Evolutionary conservation across 2,888 invertebrate genomes (phyloP), one percentile per base, ranked within the genome.

Genomic region (Empis livida): DNA sequence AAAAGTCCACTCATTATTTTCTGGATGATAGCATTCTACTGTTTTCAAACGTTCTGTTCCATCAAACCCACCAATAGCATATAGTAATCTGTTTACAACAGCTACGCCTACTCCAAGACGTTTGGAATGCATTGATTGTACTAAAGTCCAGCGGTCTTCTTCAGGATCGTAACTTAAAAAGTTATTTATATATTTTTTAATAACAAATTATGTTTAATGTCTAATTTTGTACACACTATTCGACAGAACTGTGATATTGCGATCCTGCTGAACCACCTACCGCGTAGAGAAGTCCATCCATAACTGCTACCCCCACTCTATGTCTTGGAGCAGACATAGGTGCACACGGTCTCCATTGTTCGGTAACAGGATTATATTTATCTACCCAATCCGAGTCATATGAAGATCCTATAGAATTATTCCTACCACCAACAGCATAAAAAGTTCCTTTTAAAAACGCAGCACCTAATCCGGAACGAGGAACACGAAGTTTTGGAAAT

Each of bases 1-100:
- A 62, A 81, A 78, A 2, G 79, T 82, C 94, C 94, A 94, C 57
- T 82, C 79, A 64, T 93, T 82, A 64, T 87, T 86, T 71, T 94
- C 94, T 0, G 94, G 93, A 67, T 93, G 89, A 69, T 93, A 94
- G 68, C 91, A 89, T 71, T 94, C 94, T 1, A 82, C 88, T 32
- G 84, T 82, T 55, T 74, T 75, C 49, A 91, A 74, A 31, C 93
- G 75, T 27, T 83, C 74, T 14, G 73, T 73, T 20, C 94, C 93
- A 69, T 94, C 89, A 65, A 84, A 93, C 1, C 93, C 93, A 44
- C 93, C 93, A 42, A 91, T 84, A 0, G 92, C 92, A 68, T 83
- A 84, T 52, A 83, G 69, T 63, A 82, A 70, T 48, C 86, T 74
- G 77, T 90, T 78, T 52, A 93, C 82, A 14, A 88, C 82, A 61